Evolutionary conservation across 1,140 invertebrate genomes (phyloP), one percentile per base, ranked within the genome.

Genomic region (Cotesia glomerata): DNA sequence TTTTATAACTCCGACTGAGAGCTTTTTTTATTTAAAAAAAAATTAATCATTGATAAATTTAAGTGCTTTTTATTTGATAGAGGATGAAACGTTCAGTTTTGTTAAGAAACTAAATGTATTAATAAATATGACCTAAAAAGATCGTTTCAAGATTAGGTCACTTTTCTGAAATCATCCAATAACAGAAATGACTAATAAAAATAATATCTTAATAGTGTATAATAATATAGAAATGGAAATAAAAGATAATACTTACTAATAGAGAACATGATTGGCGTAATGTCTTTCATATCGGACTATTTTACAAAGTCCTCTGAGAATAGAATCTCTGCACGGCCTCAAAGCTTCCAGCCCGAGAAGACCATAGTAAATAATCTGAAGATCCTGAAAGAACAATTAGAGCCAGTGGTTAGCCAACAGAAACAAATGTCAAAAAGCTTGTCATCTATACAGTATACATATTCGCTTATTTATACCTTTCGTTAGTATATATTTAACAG

Each of bases 241-340:
- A 45, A 9, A 45, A 45, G 7, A 11, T 9, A 70, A 75, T 81
- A 90, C 92, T 91, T 85, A 95, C 93, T 92, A 93, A 83, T 94
- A 95, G 2, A 95, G 88, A 26, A 95, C 93, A 79, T 94, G 92
- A 83, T 95, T 94, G 52, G 93, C 92, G 76, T 92, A 90, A 80
- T 93, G 92, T 63, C 89, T 89, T 80, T 94, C 92, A 77, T 93
- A 94, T 34, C 92, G 88, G 3, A 94, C 92, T 51, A 90, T 89
- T 81, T 91, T 91, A 81, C 93, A 93, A 5, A 95, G 86, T 5
- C 90, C 87, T 51, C 92, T 88, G 26, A 95, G 87, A 64, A 91
- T 89, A 8, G 92, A 91, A 80, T 95, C 93, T 64, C 93, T 84
- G 63, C 93, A 89, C 58, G 90, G 90, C 35, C 92, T 89, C 73